A percentile compares a stretch with the other conserved stretches of the same genome.
Conservation (phyloP, 2,113 vertebrate genomes). For the Hippocampus barbouri region DNA sequence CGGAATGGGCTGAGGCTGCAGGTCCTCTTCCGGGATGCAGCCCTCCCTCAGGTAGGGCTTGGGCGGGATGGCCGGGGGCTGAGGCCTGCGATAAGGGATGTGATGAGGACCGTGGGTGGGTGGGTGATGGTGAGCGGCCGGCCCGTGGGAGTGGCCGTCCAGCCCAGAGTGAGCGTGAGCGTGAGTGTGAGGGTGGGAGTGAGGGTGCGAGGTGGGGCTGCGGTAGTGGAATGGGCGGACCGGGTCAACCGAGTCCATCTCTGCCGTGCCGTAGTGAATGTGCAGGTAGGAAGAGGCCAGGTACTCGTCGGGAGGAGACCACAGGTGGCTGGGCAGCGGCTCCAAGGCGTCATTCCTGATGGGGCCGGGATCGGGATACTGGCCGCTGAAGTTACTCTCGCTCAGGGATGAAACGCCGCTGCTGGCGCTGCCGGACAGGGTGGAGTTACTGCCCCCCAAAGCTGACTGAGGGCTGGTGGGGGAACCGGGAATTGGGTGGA, state of each 20-base stretch:
- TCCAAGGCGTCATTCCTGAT: slow-evolving; percentile 87
- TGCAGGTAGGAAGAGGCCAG: slow-evolving; percentile 87
- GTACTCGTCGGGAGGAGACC: slow-evolving; percentile 86
- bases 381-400: slow-evolving; percentile 84
- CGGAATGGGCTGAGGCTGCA: slow-evolving; percentile 78
- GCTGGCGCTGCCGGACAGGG: slow-evolving; percentile 93
- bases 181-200: slow-evolving; percentile 58
- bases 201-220: slow-evolving; percentile 86
- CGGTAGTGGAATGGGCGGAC: slow-evolving; percentile 89
- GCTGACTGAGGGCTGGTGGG: slow-evolving; percentile 93
- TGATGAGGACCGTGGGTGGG: slow-evolving; percentile 59
- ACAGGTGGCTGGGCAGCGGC: slow-evolving; percentile 87
- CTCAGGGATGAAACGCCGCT: slow-evolving; percentile 93
- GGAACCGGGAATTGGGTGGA: slow-evolving; percentile 91
- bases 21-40: slow-evolving; percentile 81
- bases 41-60: slow-evolving; percentile 91
- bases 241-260: slow-evolving; percentile 85
- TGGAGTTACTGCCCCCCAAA: slow-evolving; percentile 91
- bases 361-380: slow-evolving; percentile 74
- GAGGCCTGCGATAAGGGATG: slow-evolving; percentile 68
- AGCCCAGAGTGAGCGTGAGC: slow-evolving; percentile 69
- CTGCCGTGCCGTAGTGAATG: slow-evolving; percentile 88
- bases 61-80: slow-evolving; percentile 81
- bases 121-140: slow-evolving; percentile 61
- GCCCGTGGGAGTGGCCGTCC: slow-evolving; percentile 80